These are phyloP conservation scores for Lasius fuliginosus DNA, from an alignment of 2,888 invertebrate genomes.

Conservation along the genomic window DNA sequence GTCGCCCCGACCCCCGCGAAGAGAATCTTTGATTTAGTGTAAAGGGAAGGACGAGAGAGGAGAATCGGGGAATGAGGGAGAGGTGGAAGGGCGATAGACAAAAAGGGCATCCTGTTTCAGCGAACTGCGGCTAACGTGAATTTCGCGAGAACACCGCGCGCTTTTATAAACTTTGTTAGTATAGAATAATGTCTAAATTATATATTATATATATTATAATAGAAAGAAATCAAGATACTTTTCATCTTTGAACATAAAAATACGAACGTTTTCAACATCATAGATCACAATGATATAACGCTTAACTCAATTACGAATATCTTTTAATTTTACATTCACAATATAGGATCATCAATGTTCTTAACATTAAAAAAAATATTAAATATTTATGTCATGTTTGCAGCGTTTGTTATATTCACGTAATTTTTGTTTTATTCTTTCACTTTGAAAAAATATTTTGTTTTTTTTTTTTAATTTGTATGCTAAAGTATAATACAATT, in stretches of 20 bases:
- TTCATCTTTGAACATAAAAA: neutral
- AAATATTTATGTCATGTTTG: neutral
- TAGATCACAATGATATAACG: neutral
- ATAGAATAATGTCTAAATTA: neutral
- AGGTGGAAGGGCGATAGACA: neutral
- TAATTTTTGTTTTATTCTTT: neutral
- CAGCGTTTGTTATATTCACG: neutral
- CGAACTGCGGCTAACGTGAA: slow-evolving; percentile 15
- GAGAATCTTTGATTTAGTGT: slow-evolving; percentile 79
- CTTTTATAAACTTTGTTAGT: neutral
- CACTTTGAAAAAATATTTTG: neutral
- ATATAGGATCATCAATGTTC: neutral
- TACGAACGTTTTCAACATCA: neutral
- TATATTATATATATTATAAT: neutral
- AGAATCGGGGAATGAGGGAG: slow-evolving; percentile 9
- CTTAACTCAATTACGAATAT: neutral
- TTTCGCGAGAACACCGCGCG: slow-evolving; percentile 15
- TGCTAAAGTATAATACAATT: neutral
- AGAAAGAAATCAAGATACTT: neutral
- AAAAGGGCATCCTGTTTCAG: slow-evolving; percentile 9
- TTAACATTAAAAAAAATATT: neutral
- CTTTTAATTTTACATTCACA: neutral
- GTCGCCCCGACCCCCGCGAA: slow-evolving; percentile 77
- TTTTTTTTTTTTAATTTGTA: neutral
- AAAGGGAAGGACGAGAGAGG: slow-evolving; percentile 33